Base-by-base conservation (phyloP, 2,113 vertebrate species). In the Equus quagga region DNA sequence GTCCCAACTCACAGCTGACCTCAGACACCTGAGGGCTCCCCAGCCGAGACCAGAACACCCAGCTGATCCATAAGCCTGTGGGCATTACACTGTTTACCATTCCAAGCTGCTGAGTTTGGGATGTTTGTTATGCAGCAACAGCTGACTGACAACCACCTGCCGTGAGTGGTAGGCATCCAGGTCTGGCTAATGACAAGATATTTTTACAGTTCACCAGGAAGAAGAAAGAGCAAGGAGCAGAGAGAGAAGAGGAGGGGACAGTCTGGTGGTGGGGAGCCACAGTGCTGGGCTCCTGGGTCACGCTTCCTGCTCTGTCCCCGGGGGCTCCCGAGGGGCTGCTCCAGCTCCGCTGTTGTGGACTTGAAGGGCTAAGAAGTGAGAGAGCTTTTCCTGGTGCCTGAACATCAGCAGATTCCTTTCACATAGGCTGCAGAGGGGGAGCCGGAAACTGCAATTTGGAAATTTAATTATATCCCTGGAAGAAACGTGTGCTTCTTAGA, bases 281-380 rank as follows among this genome's bases (percentile, higher is more conserved):
- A 0, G 41, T 0, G 24, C 44, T 11, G 70, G 67, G 28, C 6
- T 51, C 28, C 33, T 0, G 19, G 44, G 4, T 44, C 1, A 0
- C 2, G 3, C 2, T 5, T 6, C 0, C 12, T 1, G 36, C 36
- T 8, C 14, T 33, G 3, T 7, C 5, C 5, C 0, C 2, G 1
- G 19, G 19, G 2, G 8, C 28, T 58, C 24, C 31, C 0, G 2
- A 18, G 0, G 13, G n/a, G 51, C 19, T 5, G 3, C 46, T 24
- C 31, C 0, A 23, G 19, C 65, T 36, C 31, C 2, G 12, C 5
- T 1, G 24, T 24, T 11, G 28, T 1, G 3, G 46, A 31, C 6
- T 0, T 3, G 3, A 0, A 19, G 51, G 36, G 56, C 8, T 19
- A 8, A 19, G 87, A 5, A 23, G 76, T 7, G 56, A 36, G 51